These are phyloP conservation scores for Apus apus DNA, from an alignment of 2,113 vertebrate species.

Conservation along the genomic window DNA sequence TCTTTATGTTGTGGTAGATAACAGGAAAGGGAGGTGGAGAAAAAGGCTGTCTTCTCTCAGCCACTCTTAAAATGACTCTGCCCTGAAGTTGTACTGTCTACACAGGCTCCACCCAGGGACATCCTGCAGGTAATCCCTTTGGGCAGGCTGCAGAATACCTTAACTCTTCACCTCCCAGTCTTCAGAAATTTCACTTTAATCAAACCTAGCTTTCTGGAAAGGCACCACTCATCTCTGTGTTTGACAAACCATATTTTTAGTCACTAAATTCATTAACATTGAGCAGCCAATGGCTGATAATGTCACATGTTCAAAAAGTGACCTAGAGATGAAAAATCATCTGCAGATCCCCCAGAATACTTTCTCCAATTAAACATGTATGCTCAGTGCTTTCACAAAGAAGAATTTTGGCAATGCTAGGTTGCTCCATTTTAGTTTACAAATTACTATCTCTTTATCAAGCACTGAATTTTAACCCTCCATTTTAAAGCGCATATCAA, in stretches of 20 bases:
- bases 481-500: constrained; percentile 23
- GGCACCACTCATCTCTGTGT: not conserved
- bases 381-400: not conserved
- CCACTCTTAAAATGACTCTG: not conserved
- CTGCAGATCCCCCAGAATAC: not conserved
- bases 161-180: not conserved
- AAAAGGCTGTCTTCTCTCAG: not conserved
- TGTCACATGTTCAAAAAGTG: not conserved
- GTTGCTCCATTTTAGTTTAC: not conserved
- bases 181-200: not conserved
- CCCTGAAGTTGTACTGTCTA: not conserved
- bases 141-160: not conserved
- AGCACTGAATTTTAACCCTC: not conserved
- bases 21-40: not conserved
- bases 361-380: not conserved
- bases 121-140: not conserved
- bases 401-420: not conserved
- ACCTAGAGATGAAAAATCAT: not conserved
- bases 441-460: not conserved
- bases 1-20: not conserved
- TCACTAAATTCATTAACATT: not conserved
- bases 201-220: not conserved
- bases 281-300: not conserved
- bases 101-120: too few relatives aligned
- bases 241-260: not conserved